These are phyloP conservation scores for Helicolenus hilgendorfi DNA, from an alignment of 2,797 vertebrate genomes.

Conservation along the genomic window DNA sequence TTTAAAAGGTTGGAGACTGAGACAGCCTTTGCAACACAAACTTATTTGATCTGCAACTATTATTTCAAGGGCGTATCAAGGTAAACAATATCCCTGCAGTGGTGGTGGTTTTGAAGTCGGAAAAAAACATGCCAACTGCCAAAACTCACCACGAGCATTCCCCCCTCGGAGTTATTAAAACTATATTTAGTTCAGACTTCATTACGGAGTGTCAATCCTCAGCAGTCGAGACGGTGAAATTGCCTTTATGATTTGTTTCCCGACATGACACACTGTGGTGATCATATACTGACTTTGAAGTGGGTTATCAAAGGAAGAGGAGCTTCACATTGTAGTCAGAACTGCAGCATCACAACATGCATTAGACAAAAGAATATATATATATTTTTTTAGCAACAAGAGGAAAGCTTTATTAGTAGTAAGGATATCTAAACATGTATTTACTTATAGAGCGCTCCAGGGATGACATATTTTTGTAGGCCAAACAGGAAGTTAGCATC, in stretches of 20 bases:
- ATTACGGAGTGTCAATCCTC: slow-evolving; percentile 41
- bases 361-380: not conserved
- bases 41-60: slow-evolving; percentile 74
- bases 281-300: slow-evolving; percentile 42
- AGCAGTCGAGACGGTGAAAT: slow-evolving; percentile 24
- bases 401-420: slow-evolving; percentile 4
- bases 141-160: slow-evolving; percentile 40
- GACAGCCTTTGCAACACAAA: slow-evolving; percentile 64
- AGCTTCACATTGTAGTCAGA: not conserved
- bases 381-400: not conserved
- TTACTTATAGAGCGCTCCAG: not conserved
- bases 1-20: slow-evolving; percentile 76
- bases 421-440: not conserved
- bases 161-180: slow-evolving; percentile 45
- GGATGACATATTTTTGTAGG: not conserved
- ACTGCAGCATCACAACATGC: not conserved
- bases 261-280: not conserved
- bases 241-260: slow-evolving; percentile 49
- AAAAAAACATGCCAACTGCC: slow-evolving; percentile 69
- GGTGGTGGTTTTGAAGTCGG: slow-evolving; percentile 61
- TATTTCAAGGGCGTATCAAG: slow-evolving; percentile 80
- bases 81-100: slow-evolving; percentile 73
- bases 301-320: not conserved
- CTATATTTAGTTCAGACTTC: slow-evolving; percentile 62
- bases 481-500: not conserved